A percentile compares a stretch with the other conserved stretches of the same genome.
Conservation (phyloP, 2,797 vertebrate species). For the Sylvia borin region DNA sequence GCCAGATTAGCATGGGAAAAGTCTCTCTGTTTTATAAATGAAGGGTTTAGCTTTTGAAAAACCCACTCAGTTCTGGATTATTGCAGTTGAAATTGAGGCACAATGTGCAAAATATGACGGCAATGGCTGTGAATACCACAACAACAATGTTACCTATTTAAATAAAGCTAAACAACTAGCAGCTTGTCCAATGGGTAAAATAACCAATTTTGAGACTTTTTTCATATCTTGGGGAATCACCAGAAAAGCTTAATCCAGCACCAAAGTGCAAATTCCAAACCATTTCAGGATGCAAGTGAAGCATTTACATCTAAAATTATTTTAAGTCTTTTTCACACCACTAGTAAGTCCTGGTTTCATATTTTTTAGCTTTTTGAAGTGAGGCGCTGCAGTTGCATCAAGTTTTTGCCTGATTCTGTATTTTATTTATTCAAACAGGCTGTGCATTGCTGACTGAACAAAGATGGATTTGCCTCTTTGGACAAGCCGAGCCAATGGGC, state of each 20-base stretch:
- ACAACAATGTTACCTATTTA: neutral
- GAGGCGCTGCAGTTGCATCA: neutral
- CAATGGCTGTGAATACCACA: neutral
- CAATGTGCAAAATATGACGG: neutral
- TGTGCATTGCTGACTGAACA: neutral
- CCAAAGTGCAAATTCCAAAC: neutral
- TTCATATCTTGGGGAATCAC: neutral
- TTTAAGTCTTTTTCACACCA: neutral
- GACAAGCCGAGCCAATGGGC: neutral
- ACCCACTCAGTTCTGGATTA: neutral
- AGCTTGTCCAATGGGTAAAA: neutral
- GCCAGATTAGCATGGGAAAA: constrained; percentile 14
- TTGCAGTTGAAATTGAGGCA: neutral
- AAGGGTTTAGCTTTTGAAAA: neutral
- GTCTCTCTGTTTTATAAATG: neutral
- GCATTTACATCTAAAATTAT: neutral
- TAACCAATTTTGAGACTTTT: neutral
- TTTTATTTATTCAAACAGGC: neutral
- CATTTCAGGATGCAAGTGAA: neutral
- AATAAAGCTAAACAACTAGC: neutral
- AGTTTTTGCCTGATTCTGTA: neutral
- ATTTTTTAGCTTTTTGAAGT: neutral
- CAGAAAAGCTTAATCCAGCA: neutral
- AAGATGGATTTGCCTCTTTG: neutral
- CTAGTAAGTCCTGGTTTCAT: neutral